A percentile compares a stretch with the other conserved stretches of the same genome.
phyloP scores from a whole-genome alignment of 2,888 invertebrate species.

The Lingula anatina region DNA sequence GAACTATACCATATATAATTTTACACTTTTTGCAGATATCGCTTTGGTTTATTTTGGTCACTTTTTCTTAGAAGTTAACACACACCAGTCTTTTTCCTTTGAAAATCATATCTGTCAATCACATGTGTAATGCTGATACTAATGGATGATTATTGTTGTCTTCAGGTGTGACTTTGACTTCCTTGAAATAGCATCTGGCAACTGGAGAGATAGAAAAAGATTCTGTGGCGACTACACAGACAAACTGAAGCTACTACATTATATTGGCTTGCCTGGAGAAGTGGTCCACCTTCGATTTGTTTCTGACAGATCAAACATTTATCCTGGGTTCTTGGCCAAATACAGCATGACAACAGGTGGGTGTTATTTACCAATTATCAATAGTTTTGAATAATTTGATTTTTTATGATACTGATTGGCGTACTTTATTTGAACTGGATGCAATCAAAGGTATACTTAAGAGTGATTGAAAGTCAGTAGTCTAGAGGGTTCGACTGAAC shows the following conservation, averaged over 20 bases:
- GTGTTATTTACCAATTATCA: too few species aligned
- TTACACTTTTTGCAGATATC: too few species aligned
- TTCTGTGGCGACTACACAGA: slow-evolving; percentile 75
- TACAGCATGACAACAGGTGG: slow-evolving; percentile 7
- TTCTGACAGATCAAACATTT: slow-evolving; percentile 64
- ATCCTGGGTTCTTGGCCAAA: slow-evolving; percentile 15
- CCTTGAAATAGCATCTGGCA: slow-evolving; percentile 59
- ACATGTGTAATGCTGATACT: neutral
- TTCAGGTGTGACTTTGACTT: slow-evolving; percentile 76
- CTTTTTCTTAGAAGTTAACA: too few species aligned
- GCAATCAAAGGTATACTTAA: too few species aligned
- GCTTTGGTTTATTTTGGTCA: too few species aligned
- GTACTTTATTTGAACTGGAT: too few species aligned
- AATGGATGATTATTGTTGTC: slow-evolving; percentile 13
- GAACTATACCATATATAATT: too few species aligned
- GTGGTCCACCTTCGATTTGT: slow-evolving; percentile 65
- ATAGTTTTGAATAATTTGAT: too few species aligned
- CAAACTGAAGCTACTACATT: slow-evolving; percentile 69
- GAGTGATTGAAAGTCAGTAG: too few species aligned
- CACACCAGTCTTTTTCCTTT: neutral
- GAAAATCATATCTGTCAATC: neutral
- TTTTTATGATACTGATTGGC: too few species aligned
- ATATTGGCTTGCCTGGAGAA: slow-evolving; percentile 63
- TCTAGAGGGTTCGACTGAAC: too few species aligned
- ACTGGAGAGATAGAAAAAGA: slow-evolving; percentile 46